phyloP scores from a whole-genome alignment of 2,888 invertebrate species.

The Apamea crenata region DNA sequence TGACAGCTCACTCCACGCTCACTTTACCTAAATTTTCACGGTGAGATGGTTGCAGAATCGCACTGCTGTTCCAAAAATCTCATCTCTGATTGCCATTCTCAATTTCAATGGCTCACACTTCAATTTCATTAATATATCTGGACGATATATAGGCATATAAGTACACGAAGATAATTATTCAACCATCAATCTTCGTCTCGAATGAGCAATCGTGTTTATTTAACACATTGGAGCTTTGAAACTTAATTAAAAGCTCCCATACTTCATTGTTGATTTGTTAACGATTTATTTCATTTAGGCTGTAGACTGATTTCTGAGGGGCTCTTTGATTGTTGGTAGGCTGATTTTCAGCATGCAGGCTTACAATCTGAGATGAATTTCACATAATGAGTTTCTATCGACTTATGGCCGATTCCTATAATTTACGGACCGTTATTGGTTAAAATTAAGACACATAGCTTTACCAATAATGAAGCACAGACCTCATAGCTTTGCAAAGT shows the following conservation, averaged over 20 bases:
- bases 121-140: conserved; percentile 37
- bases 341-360: not conserved
- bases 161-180: conserved; percentile 19
- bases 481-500: too few relatives aligned
- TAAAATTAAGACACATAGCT: too few relatives aligned
- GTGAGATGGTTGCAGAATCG: too few relatives aligned
- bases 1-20: too few relatives aligned
- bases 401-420: not conserved
- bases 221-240: conserved; percentile 29
- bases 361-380: not conserved
- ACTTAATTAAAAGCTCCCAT: conserved; percentile 61
- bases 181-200: conserved; percentile 54
- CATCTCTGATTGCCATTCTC: not conserved
- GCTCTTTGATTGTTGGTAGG: not conserved
- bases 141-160: conserved; percentile 19
- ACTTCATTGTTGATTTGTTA: conserved; percentile 27
- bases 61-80: not conserved
- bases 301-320: not conserved
- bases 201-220: conserved; percentile 46
- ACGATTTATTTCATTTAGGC: not conserved
- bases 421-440: too few relatives aligned
- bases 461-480: too few relatives aligned
- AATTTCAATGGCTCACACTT: conserved; percentile 3
- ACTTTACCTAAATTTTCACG: too few relatives aligned
- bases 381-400: not conserved